Evolutionary conservation across 2,797 vertebrate genomes (phyloP).

Genomic region (Prionace glauca): DNA sequence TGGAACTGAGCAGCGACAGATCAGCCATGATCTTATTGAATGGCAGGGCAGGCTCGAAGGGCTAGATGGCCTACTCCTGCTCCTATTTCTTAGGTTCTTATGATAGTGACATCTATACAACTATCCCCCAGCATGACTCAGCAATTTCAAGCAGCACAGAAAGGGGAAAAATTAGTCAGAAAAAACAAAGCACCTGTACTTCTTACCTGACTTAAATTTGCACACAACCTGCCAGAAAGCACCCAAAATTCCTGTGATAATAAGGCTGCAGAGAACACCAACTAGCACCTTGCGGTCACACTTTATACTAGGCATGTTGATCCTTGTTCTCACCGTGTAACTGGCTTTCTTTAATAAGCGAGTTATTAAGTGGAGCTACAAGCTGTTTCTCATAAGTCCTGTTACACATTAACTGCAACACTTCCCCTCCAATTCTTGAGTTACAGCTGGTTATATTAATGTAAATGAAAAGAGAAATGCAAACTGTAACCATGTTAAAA

Average conservation of each 20-base stretch:
- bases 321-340: background rate
- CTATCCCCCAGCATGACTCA: background rate
- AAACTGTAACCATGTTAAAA: background rate
- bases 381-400: background rate
- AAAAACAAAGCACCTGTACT: background rate
- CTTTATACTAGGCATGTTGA: conserved; percentile 5
- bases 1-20: too few relatives aligned
- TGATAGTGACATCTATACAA: background rate
- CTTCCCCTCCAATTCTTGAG: background rate
- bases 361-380: background rate
- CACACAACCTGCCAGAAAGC: conserved; percentile 18
- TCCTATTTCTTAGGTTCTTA: too few relatives aligned
- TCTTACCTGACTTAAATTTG: conserved; percentile 35
- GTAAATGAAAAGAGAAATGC: background rate
- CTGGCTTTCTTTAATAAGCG: background rate
- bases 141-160: background rate
- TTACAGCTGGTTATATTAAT: background rate
- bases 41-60: too few relatives aligned
- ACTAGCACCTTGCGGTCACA: background rate
- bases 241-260: background rate
- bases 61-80: too few relatives aligned
- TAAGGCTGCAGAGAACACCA: conserved; percentile 5
- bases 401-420: conserved; percentile 28
- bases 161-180: background rate
- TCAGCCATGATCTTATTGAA: too few relatives aligned